Conservation (phyloP, 2,113 vertebrate species). For the Lynx canadensis region DNA sequence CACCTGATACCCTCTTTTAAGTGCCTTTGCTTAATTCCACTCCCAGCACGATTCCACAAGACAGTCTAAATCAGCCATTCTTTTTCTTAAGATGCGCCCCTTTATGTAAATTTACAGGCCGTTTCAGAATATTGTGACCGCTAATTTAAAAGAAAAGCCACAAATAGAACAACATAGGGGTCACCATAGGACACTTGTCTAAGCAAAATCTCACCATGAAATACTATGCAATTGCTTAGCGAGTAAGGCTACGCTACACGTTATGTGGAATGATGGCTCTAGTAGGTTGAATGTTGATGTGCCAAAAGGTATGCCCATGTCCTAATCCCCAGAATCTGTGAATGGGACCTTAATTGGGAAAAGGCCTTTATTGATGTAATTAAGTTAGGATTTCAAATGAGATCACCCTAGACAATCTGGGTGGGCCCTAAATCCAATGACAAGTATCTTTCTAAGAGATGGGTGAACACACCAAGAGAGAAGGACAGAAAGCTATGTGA, state of each 20-base stretch:
- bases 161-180: not conserved
- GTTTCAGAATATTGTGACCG: conserved; percentile 37
- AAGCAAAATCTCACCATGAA: not conserved
- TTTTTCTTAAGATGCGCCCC: not conserved
- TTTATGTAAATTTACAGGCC: not conserved
- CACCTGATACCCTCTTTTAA: not conserved
- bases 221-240: not conserved
- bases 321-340: not conserved
- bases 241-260: not conserved
- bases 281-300: not conserved
- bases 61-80: fast-evolving
- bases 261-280: not conserved
- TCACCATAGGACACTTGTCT: not conserved
- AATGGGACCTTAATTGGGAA: not conserved
- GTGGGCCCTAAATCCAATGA: not conserved
- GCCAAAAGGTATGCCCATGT: not conserved
- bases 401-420: not conserved
- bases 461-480: not conserved
- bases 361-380: not conserved
- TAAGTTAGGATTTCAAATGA: not conserved
- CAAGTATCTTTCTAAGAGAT: not conserved
- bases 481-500: not conserved
- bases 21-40: not conserved
- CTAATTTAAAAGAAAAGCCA: not conserved
- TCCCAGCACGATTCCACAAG: not conserved